Evolutionary conservation across 2,888 invertebrate species (phyloP).

Genomic region (Thymelicus acteon): DNA sequence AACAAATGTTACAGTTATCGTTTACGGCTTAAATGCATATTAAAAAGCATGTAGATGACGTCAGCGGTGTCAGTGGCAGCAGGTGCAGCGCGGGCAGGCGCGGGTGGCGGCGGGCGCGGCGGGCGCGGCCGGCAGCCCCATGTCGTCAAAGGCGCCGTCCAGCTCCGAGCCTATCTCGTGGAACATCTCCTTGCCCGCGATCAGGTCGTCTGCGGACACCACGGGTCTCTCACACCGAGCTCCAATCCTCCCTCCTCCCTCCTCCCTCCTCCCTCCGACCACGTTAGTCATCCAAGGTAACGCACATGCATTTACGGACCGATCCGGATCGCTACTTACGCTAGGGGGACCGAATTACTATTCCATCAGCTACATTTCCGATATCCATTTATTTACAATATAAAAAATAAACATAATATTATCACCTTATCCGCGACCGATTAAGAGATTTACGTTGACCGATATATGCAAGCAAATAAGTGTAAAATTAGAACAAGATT

Average conservation of each 20-base stretch:
- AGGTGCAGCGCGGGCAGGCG: slow-evolving; percentile 73
- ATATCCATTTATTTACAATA: slow-evolving; percentile 60
- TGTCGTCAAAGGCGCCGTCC: slow-evolving; percentile 94
- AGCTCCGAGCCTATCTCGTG: slow-evolving; percentile 96
- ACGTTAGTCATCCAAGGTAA: slow-evolving; percentile 46
- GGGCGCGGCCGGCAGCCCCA: slow-evolving; percentile 61
- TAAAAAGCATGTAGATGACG: slow-evolving; percentile 46
- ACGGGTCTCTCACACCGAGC: slow-evolving; percentile 54
- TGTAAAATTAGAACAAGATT: slow-evolving; percentile 13
- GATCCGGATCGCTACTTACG: background rate
- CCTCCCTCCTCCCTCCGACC: slow-evolving; percentile 39
- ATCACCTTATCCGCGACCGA: slow-evolving; percentile 28
- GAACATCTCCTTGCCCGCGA: slow-evolving; percentile 95
- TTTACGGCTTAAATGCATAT: slow-evolving; percentile 70
- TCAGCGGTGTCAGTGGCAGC: slow-evolving; percentile 66
- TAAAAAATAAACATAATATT: slow-evolving; percentile 59
- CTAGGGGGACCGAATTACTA: slow-evolving; percentile 53
- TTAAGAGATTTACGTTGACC: slow-evolving; percentile 38
- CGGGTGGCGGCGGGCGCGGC: slow-evolving; percentile 40
- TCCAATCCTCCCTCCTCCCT: slow-evolving; percentile 40
- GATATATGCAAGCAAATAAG: slow-evolving; percentile 17
- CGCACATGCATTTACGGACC: slow-evolving; percentile 57
- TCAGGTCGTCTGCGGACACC: slow-evolving; percentile 90
- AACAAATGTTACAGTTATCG: slow-evolving; percentile 35
- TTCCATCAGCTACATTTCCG: slow-evolving; percentile 80